Evolutionary conservation across 64 coral and sea anemone species (phyloP).

Genomic region (Acropora tenuis): DNA sequence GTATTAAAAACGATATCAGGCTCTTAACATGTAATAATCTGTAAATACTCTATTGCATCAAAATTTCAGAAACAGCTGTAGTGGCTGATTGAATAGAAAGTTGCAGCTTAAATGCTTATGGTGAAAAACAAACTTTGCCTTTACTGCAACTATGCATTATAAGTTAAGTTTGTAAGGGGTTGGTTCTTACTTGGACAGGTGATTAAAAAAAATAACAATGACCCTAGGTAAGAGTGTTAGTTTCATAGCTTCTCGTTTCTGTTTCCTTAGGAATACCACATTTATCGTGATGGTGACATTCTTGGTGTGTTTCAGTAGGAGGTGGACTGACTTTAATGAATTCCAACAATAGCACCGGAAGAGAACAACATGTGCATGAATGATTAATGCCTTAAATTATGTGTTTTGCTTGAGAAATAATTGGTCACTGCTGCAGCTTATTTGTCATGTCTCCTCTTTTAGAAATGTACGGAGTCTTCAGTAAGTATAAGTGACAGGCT

Average conservation of each 20-base stretch:
- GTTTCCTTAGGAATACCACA: constrained; percentile 86
- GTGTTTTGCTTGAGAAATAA: neutral
- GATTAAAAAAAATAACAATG: too few species aligned
- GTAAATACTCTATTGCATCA: too few species aligned
- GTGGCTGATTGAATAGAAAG: too few species aligned
- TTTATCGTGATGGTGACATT: constrained; percentile 93
- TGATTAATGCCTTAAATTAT: neutral
- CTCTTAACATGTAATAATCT: too few species aligned
- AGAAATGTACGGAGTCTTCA: neutral
- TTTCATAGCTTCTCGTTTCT: neutral
- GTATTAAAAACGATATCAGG: too few species aligned
- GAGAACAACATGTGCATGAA: constrained; percentile 5
- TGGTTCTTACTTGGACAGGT: too few species aligned
- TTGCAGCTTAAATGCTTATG: too few species aligned
- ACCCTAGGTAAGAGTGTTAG: too few species aligned
- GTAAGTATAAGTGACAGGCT: neutral
- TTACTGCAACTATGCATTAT: too few species aligned
- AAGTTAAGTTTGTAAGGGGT: too few species aligned
- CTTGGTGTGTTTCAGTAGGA: constrained; percentile 85
- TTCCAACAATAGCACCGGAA: neutral
- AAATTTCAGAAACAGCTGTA: too few species aligned
- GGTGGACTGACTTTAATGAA: neutral
- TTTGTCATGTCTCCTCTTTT: neutral
- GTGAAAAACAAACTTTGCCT: too few species aligned
- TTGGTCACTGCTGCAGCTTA: neutral